Evolutionary conservation across 2,113 vertebrate species (phyloP), one percentile per base, ranked within the genome.

Genomic region (Ascaphus truei): DNA sequence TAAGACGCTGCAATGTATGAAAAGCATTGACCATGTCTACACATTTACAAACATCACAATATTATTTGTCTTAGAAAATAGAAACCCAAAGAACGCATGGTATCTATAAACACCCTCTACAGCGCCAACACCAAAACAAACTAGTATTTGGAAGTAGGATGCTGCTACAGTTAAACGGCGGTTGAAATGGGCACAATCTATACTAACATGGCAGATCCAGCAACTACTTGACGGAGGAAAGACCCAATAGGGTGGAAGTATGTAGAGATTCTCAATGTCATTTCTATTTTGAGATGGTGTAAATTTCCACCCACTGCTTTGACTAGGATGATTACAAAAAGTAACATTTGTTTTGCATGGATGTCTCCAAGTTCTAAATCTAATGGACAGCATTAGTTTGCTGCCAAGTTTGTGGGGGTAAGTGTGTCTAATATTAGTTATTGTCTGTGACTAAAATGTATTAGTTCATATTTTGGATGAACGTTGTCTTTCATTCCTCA

Each of bases 391-490:
- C 4, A 51, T 26, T 7, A 15, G 13, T 13, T 53, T 15, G 2
- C 51, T 30, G 51, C 51, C 26, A 53, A 53, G 51, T 20, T 11
- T 53, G 3, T 27, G 13, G 27, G n/a, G 53, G 53, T 9, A 56
- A 9, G 34, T 34, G 5, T 34, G 16, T 56, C 58, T 43, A 27
- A 43, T 29, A 45, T 61, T 61, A 61, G 25, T 43, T 61, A 61
- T 61, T 41, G 43, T 63, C 29, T 13, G 6, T 29, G n/a, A 65
- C 18, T 5, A 47, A 25, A 31, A 57, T 13, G 39, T 25, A 50
- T 68, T 59, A 50, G 22, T 48, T 68, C 55, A 68, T n/a, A 50
- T n/a, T 52, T 41, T 60, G 57, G 55, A 51, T 59, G 55, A 8
- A 59, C 16, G 33, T 29, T 20, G 7, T 18, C 31, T 61, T 61